phyloP scores from a whole-genome alignment of 2,113 vertebrate genomes.

The Porphyrio hochstetteri region DNA sequence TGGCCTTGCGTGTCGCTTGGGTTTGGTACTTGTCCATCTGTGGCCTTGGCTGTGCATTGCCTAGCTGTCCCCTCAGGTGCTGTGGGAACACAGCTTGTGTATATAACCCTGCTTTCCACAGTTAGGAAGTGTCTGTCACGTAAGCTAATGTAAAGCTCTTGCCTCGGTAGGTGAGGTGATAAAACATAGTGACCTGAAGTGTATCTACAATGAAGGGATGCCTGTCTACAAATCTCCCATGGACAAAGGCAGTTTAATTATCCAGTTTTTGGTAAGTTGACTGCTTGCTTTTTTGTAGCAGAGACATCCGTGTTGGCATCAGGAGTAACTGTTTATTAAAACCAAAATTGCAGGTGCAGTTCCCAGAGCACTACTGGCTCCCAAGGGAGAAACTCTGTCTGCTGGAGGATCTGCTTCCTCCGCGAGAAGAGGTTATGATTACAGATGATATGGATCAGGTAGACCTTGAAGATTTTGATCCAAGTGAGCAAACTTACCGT shows the following conservation, averaged over 20 bases:
- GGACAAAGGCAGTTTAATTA: conserved; percentile 87
- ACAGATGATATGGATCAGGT: conserved; percentile 94
- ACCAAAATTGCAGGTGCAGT: conserved; percentile 79
- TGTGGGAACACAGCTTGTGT: background rate
- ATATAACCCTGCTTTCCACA: background rate
- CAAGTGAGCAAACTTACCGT: conserved; percentile 72
- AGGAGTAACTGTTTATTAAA: background rate
- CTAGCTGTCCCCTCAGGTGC: background rate
- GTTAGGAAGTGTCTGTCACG: background rate
- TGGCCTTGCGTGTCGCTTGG: background rate
- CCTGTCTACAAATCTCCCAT: conserved; percentile 86
- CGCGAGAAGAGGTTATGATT: conserved; percentile 83
- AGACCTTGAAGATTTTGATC: conserved; percentile 84
- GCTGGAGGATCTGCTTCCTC: conserved; percentile 88
- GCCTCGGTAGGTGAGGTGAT: conserved; percentile 85
- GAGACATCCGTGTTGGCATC: accelerated
- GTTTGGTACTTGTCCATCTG: background rate
- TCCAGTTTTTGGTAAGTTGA: conserved; percentile 86
- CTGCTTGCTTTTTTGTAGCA: background rate
- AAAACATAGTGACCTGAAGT: conserved; percentile 84
- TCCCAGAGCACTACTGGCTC: conserved; percentile 91
- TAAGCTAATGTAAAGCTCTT: background rate
- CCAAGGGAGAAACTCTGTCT: conserved; percentile 83
- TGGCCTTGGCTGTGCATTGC: background rate
- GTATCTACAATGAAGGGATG: conserved; percentile 90